Conservation (phyloP, 2,113 vertebrate species). For the Pygoscelis antarcticus region DNA sequence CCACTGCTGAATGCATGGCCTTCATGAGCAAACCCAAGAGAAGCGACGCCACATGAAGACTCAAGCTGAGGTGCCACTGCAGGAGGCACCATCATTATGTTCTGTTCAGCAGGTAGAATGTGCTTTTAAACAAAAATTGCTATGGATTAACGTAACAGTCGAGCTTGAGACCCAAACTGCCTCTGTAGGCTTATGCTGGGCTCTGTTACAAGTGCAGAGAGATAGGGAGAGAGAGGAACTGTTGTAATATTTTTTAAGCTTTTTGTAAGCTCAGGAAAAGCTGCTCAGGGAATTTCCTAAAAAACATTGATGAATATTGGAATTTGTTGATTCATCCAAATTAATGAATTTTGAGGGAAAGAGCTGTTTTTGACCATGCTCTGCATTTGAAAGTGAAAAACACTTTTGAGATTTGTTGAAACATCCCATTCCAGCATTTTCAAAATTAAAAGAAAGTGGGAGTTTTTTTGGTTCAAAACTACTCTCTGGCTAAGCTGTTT, state of each 20-base stretch:
- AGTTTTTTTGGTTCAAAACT: not conserved
- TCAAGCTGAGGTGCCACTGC: not conserved
- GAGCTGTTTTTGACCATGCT: not conserved
- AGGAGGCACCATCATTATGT: not conserved
- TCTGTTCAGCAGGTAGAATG: not conserved
- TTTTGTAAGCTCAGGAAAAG: not conserved
- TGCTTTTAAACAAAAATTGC: not conserved
- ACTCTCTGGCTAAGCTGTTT: not conserved
- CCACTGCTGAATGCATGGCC: not conserved
- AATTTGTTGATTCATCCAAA: not conserved
- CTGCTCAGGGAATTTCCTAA: not conserved
- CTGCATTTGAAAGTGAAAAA: not conserved
- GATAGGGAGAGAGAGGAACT: not conserved
- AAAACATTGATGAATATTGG: not conserved
- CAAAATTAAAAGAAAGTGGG: constrained; percentile 1
- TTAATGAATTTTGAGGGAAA: not conserved
- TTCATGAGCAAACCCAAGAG: not conserved
- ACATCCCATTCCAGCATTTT: not conserved
- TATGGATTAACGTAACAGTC: not conserved
- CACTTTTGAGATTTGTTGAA: not conserved
- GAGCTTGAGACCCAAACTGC: not conserved
- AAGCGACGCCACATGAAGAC: accelerated
- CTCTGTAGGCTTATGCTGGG: not conserved
- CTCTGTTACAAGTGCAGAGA: not conserved
- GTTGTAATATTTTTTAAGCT: not conserved